These are phyloP conservation scores for Ryuthela nishihirai DNA, from an alignment of 2,888 invertebrate species.

Conservation along the genomic window DNA sequence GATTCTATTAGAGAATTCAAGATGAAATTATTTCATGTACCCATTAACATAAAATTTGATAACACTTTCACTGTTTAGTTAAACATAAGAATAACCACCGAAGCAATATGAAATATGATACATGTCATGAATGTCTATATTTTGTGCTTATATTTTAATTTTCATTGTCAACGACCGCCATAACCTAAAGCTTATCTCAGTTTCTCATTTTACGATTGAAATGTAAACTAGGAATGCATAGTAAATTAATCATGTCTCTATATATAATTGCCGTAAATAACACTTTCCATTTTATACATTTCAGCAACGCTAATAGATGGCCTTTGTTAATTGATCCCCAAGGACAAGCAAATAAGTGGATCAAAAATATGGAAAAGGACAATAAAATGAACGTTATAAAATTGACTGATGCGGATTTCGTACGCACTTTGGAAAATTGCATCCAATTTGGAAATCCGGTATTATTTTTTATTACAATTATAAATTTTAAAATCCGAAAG, in stretches of 20 bases:
- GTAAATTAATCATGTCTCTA: neutral
- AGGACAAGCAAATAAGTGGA: constrained; percentile 84
- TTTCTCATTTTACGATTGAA: too few species aligned
- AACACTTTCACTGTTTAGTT: too few species aligned
- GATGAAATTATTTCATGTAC: too few species aligned
- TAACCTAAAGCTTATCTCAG: too few species aligned
- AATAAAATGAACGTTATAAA: constrained; percentile 67
- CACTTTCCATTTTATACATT: neutral
- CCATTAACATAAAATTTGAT: too few species aligned
- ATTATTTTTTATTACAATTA: neutral
- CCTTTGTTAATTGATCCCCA: constrained; percentile 94
- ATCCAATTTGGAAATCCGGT: constrained; percentile 78
- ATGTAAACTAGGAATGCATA: too few species aligned
- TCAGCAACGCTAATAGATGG: constrained; percentile 53
- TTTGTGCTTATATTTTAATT: too few species aligned
- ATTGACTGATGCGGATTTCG: constrained; percentile 69
- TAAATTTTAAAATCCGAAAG: neutral
- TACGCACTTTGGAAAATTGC: constrained; percentile 73
- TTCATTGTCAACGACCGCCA: too few species aligned
- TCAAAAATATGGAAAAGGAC: constrained; percentile 73
- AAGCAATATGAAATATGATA: too few species aligned
- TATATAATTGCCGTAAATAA: neutral
- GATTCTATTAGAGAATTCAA: too few species aligned
- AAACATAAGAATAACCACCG: too few species aligned
- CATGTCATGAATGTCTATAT: too few species aligned